A percentile compares a stretch with the other conserved stretches of the same genome.
phyloP scores from a whole-genome alignment of 2,888 invertebrate species.

The Embidobia sp. region DNA sequence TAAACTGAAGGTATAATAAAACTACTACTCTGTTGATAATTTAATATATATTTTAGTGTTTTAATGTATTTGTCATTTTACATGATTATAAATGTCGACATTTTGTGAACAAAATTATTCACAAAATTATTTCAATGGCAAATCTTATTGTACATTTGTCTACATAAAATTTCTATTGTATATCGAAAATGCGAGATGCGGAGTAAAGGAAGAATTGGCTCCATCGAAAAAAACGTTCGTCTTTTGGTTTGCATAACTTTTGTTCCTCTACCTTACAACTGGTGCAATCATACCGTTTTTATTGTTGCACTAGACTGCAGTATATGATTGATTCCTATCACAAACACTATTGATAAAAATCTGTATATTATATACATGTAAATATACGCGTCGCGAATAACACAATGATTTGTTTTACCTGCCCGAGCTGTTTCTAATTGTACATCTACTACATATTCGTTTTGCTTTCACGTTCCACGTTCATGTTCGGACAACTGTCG shows the following conservation, averaged over 20 bases:
- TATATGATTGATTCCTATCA: slow-evolving; percentile 56
- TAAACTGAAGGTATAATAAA: no score
- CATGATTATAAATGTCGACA: no score
- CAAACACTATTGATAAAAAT: slow-evolving; percentile 60
- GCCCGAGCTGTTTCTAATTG: slow-evolving; percentile 80
- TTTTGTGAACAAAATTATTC: no score
- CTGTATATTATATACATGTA: slow-evolving; percentile 63
- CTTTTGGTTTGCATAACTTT: slow-evolving; percentile 15
- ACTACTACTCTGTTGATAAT: no score
- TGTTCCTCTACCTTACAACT: slow-evolving; percentile 35
- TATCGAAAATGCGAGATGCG: slow-evolving; percentile 1
- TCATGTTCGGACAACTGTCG: slow-evolving; percentile 28
- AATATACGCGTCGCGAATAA: slow-evolving; percentile 63
- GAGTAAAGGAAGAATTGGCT: slow-evolving; percentile 48
- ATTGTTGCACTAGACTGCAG: slow-evolving; percentile 50
- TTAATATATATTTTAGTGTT: no score
- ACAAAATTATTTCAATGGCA: slow-evolving; percentile 12
- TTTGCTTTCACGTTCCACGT: slow-evolving; percentile 44
- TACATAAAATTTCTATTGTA: no score
- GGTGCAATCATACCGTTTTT: slow-evolving; percentile 49
- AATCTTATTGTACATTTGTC: slow-evolving; percentile 14
- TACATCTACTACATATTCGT: slow-evolving; percentile 54
- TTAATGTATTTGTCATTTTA: no score
- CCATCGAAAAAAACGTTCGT: slow-evolving; percentile 32
- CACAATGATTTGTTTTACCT: slow-evolving; percentile 72